Evolutionary conservation across 2,797 vertebrate species (phyloP).

Genomic region (Neosilurus hyrtlii): DNA sequence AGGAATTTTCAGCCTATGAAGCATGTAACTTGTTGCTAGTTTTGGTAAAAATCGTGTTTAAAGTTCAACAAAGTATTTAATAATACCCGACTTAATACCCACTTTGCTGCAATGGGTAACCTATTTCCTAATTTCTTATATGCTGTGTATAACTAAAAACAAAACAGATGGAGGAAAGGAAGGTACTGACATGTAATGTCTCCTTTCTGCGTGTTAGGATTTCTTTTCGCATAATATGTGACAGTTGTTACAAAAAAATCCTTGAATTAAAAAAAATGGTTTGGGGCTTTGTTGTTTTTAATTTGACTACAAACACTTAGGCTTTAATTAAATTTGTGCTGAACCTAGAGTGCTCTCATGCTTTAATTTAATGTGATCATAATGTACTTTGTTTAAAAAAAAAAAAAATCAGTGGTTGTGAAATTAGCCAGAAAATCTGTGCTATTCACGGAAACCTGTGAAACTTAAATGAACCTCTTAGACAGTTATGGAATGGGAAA

Average conservation of each 20-base stretch:
- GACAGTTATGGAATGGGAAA: slow-evolving; percentile 42
- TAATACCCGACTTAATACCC: no score
- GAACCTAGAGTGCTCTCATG: slow-evolving; percentile 41
- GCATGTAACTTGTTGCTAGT: no score
- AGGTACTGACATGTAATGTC: background rate
- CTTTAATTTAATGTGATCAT: slow-evolving; percentile 58
- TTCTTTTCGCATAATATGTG: background rate
- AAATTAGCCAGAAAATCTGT: slow-evolving; percentile 55
- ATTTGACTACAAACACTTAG: slow-evolving; percentile 55
- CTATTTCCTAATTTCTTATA: background rate
- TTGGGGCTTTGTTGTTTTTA: slow-evolving; percentile 49
- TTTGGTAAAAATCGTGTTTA: no score
- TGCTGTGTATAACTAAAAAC: background rate
- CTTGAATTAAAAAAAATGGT: background rate
- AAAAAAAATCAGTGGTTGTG: slow-evolving; percentile 39
- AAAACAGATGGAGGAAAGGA: background rate
- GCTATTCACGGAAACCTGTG: slow-evolving; percentile 46
- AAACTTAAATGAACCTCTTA: slow-evolving; percentile 42
- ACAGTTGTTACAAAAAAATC: background rate
- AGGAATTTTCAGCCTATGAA: no score
- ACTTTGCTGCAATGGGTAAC: no score
- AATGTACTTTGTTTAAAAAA: slow-evolving; percentile 55
- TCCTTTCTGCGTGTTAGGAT: background rate
- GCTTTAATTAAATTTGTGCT: slow-evolving; percentile 57
- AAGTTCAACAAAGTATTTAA: no score